Evolutionary conservation across 2,797 vertebrate genomes (phyloP).

Genomic region (Acropternis orthonyx): DNA sequence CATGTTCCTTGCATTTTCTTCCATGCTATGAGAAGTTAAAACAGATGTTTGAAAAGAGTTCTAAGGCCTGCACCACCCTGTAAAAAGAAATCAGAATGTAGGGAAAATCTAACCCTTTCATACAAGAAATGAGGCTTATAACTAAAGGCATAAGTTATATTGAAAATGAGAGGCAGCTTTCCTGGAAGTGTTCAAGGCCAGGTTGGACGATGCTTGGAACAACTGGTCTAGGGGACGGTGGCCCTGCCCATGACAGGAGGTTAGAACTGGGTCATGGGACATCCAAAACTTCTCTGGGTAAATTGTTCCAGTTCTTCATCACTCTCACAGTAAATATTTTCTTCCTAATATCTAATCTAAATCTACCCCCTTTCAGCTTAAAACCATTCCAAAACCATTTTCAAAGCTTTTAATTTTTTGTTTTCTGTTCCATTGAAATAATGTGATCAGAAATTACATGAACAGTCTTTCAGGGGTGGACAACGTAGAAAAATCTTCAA

Average conservation of each 20-base stretch:
- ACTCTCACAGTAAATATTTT: not conserved
- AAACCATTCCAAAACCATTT: not conserved
- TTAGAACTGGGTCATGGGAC: not conserved
- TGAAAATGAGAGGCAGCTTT: not conserved
- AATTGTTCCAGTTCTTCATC: not conserved
- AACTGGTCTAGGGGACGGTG: not conserved
- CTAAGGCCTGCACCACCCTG: not conserved
- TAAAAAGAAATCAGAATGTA: not conserved
- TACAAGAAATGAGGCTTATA: not conserved
- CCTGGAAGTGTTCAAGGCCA: not conserved
- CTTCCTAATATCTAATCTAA: not conserved
- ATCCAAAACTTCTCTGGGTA: not conserved
- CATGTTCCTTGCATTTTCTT: not conserved
- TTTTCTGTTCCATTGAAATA: not conserved
- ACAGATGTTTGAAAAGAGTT: not conserved
- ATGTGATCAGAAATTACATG: not conserved
- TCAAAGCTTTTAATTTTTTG: not conserved
- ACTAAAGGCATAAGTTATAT: not conserved
- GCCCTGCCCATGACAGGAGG: not conserved
- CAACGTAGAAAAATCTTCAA: not conserved
- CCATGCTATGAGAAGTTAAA: not conserved
- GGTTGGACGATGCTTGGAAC: not conserved
- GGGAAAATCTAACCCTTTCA: not conserved
- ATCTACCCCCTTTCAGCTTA: not conserved
- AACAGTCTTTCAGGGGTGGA: not conserved